Evolutionary conservation across 2,797 vertebrate species (phyloP), one percentile per base, ranked within the genome.

Genomic region (Podarcis siculus): DNA sequence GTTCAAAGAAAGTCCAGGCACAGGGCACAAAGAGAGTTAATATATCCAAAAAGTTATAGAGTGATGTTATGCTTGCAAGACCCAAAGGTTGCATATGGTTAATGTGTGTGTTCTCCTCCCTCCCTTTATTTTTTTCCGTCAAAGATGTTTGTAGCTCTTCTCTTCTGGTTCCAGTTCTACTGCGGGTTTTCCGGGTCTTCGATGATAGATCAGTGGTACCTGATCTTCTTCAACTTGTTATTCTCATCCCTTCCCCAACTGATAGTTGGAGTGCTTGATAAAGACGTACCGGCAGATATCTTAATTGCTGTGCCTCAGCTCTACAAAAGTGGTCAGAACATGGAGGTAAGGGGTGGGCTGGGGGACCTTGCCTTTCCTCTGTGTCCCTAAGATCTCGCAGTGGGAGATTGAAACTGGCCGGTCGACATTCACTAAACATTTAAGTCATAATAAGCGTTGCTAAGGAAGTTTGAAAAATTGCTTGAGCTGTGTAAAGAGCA

Each of bases 101-200:
- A 87, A 77, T 79, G 2, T 45, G 27, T 92, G 69, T 64, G 58
- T 61, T 58, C 7, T 19, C 17, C 3, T 3, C 49, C 49, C 49
- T 13, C 49, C 13, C 12, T 15, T 45, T 55, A 49, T 4, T 92
- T 93, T 17, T 1, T 92, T 92, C 55, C 72, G 6, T 92, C 92
- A 8, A 97, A 99, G 99, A 99, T 99, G 99, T 99, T 99, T 87
- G 99, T 99, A 66, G 98, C 98, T 17, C 98, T 99, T 90, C 97
- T 99, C 89, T 99, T 99, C 96, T 99, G 99, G 99, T 99, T 98
- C 96, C 99, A 99, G 97, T 99, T 99, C 96, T 98, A 98, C 97
- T 99, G 98, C 0, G 99, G 99, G 2, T 99, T 99, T 97, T 99
- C 99, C 0, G 99, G 98, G 8, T 99, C 98, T 0, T 95, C 98